Base-by-base conservation (phyloP, 2,888 invertebrate species). In the Acleris holmiana region DNA sequence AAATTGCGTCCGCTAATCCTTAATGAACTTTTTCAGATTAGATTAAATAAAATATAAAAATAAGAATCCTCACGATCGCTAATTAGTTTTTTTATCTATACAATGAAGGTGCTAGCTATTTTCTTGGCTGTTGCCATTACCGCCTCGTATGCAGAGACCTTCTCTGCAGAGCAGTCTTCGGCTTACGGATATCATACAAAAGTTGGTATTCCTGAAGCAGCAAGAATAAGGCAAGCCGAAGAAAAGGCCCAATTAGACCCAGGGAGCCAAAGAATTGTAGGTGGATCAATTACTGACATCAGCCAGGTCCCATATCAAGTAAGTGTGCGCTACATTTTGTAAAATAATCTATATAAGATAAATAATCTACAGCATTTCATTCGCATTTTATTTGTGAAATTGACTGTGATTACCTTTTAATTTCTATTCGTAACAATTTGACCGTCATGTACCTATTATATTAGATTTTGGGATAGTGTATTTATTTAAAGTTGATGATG, bases 231-330 rank as follows among this genome's bases (percentile, higher is more conserved):
- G 53, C 70, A 73, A 55, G 49, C 73, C 17, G 83, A 84, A 74
- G 70, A 68, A 63, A 73, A 73, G 62, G 60, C 58, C 21, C 71
- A 35, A 35, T 10, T 35, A 35, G 13, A 35, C 13, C 13, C 1
- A 8, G 13, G 13, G 8, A 35, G 59, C 18, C 70, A 70, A 47
- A 74, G 76, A 61, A 73, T 83, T 40, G 73, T 73, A 35, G 82
- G 83, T 10, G 83, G 83, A 19, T 75, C 77, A 8, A 51, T 70
- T 1, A 75, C 77, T 2, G 71, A 73, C 7, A 68, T 69, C 25
- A 67, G 73, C 3, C 72, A 76, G 5, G 75, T 79, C 4, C 78
- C 81, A 0, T 77, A 79, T 53, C 82, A 81, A 76, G 82, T 82
- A 73, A 71, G 35, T 56, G 15, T 21, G 15, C 13, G 15, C 17